Conservation (phyloP, 2,113 vertebrate genomes). For the Butastur rufipennis region DNA sequence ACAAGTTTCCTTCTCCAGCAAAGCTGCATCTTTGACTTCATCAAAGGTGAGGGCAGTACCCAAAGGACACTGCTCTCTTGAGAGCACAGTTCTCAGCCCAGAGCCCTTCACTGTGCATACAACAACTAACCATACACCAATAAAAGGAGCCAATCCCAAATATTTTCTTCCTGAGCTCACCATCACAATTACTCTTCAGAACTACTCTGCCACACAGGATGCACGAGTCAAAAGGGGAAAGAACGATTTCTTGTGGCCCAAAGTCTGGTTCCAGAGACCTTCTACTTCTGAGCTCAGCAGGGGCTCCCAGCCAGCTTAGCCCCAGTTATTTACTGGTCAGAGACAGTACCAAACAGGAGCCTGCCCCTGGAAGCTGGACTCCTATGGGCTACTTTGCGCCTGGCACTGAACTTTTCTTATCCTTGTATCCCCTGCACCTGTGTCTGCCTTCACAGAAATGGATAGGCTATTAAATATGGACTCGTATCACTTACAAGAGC, state of each 20-base stretch:
- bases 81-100: background rate
- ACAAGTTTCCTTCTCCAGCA: background rate
- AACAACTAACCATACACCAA: background rate
- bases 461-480: slow-evolving; percentile 45
- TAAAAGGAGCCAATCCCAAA: background rate
- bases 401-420: background rate
- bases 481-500: slow-evolving; percentile 42
- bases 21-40: background rate
- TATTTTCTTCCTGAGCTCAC: background rate
- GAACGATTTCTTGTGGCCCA: background rate
- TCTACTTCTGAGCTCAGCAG: background rate
- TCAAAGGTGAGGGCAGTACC: background rate
- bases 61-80: background rate
- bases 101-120: background rate
- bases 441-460: background rate
- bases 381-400: background rate
- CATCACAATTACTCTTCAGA: background rate
- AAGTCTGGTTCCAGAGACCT: background rate
- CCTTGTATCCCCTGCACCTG: background rate
- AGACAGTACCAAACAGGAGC: background rate
- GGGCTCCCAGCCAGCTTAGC: background rate
- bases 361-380: background rate
- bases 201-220: background rate
- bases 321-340: background rate
- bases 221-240: background rate